A percentile compares a stretch with the other conserved stretches of the same genome.
These are phyloP conservation scores for Hydriomena furcata DNA, from an alignment of 2,888 invertebrate species.

Conservation along the genomic window DNA sequence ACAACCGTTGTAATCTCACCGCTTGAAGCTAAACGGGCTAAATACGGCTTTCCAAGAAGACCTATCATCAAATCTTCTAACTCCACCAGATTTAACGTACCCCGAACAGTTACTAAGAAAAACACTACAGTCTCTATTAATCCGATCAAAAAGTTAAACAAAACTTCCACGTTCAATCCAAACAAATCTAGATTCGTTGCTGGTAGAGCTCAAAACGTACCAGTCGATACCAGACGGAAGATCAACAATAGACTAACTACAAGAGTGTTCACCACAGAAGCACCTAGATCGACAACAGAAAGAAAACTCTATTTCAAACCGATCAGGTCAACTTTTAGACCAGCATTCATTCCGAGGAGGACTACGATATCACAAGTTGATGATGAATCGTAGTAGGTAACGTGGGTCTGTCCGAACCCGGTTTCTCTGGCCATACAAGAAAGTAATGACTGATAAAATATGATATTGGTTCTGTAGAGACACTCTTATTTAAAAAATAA, in stretches of 20 bases:
- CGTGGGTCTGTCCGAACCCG: slow-evolving; percentile 46
- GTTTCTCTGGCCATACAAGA: slow-evolving; percentile 63
- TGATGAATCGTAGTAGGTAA: slow-evolving; percentile 36
- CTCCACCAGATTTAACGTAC: slow-evolving; percentile 49
- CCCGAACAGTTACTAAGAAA: slow-evolving; percentile 49
- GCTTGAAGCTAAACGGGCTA: slow-evolving; percentile 63
- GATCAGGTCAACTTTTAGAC: slow-evolving; percentile 66
- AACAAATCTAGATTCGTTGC: slow-evolving; percentile 64
- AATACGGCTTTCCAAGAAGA: slow-evolving; percentile 71
- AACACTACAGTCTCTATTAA: slow-evolving; percentile 53
- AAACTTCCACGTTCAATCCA: slow-evolving; percentile 62
- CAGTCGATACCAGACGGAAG: slow-evolving; percentile 68
- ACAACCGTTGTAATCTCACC: slow-evolving; percentile 61
- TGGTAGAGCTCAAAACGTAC: slow-evolving; percentile 71
- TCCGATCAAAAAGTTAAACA: slow-evolving; percentile 60
- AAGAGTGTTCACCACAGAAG: slow-evolving; percentile 65
- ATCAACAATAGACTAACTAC: slow-evolving; percentile 44
- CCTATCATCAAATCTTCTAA: slow-evolving; percentile 64
- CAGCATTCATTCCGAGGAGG: slow-evolving; percentile 70
- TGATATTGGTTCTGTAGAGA: slow-evolving; percentile 37
- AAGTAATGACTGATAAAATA: slow-evolving; percentile 54
- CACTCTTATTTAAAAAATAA: not conserved
- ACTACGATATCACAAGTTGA: slow-evolving; percentile 52
- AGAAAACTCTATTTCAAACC: slow-evolving; percentile 67
- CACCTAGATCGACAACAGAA: slow-evolving; percentile 67